Evolutionary conservation across 2,888 invertebrate species (phyloP).

Genomic region (Dolichomitus sp.): DNA sequence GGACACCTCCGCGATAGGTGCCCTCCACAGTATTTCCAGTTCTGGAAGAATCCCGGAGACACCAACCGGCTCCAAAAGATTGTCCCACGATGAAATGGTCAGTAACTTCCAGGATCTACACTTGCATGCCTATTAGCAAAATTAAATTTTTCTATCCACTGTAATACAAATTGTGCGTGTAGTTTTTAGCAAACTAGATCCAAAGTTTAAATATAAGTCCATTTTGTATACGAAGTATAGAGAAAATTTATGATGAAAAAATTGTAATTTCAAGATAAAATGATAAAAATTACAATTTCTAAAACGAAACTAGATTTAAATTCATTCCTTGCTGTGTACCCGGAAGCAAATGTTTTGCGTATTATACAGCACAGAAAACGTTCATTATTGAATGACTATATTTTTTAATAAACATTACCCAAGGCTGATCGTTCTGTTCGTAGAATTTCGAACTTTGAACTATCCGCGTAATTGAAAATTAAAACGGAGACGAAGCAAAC

Average conservation of each 20-base stretch:
- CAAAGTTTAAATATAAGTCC: background rate
- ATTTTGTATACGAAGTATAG: background rate
- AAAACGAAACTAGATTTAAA: no score
- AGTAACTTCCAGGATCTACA: slow-evolving; percentile 1
- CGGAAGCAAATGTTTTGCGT: no score
- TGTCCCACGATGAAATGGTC: slow-evolving; percentile 40
- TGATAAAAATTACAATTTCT: no score
- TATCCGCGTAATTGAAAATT: background rate
- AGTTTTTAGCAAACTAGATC: background rate
- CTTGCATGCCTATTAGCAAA: background rate
- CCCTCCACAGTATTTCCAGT: slow-evolving; percentile 40
- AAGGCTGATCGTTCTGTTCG: background rate
- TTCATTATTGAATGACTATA: background rate
- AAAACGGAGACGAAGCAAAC: background rate
- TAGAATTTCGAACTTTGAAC: background rate
- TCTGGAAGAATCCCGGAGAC: slow-evolving; percentile 25
- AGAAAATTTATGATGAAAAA: background rate
- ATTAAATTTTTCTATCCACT: background rate
- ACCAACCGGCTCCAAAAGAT: slow-evolving; percentile 14
- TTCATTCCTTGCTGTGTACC: no score
- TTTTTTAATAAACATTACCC: background rate
- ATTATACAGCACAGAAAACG: background rate
- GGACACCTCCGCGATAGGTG: slow-evolving; percentile 68
- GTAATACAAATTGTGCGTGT: background rate
- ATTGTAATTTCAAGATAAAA: no score